phyloP scores from a whole-genome alignment of 37 sponge, comb jelly and placozoan species.

The Bolinopsis microptera region DNA sequence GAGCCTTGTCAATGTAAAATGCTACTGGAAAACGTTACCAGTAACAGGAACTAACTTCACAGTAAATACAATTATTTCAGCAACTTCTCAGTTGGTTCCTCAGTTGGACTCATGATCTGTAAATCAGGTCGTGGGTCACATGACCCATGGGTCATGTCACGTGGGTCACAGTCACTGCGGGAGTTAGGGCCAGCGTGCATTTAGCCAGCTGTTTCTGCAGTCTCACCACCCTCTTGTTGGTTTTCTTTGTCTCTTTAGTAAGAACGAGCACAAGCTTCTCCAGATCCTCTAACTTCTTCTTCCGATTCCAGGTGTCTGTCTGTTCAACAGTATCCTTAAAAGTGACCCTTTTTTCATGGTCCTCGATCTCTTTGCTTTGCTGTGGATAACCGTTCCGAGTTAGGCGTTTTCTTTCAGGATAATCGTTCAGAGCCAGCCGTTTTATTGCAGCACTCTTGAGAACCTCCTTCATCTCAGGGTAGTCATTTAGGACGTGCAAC shows the following conservation, averaged over 20 bases:
- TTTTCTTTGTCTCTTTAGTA: constrained; percentile 3
- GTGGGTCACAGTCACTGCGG: neutral
- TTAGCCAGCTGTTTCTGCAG: constrained; percentile 4
- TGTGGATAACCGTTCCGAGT: neutral
- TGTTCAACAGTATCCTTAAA: constrained; percentile 45
- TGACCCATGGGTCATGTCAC: too few relatives aligned
- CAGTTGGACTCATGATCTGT: too few relatives aligned
- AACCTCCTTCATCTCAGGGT: constrained; percentile 85
- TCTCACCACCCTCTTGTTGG: constrained; percentile 8
- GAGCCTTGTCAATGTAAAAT: too few relatives aligned
- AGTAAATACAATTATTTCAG: too few relatives aligned
- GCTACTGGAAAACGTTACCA: too few relatives aligned
- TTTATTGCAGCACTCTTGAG: constrained; percentile 78
- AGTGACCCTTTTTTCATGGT: neutral
- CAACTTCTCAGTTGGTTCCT: too few relatives aligned
- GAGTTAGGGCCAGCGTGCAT: neutral
- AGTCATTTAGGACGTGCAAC: constrained; percentile 84
- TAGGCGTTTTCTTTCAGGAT: constrained; percentile 5
- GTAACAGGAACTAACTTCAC: too few relatives aligned
- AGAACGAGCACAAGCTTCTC: constrained; percentile 21
- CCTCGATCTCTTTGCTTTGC: neutral
- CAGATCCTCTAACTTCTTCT: constrained; percentile 14
- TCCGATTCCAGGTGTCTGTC: neutral
- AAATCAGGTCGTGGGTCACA: too few relatives aligned
- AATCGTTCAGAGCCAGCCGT: neutral